Conservation (phyloP, 1,140 invertebrate species). For the Drosophila fuyamai region DNA sequence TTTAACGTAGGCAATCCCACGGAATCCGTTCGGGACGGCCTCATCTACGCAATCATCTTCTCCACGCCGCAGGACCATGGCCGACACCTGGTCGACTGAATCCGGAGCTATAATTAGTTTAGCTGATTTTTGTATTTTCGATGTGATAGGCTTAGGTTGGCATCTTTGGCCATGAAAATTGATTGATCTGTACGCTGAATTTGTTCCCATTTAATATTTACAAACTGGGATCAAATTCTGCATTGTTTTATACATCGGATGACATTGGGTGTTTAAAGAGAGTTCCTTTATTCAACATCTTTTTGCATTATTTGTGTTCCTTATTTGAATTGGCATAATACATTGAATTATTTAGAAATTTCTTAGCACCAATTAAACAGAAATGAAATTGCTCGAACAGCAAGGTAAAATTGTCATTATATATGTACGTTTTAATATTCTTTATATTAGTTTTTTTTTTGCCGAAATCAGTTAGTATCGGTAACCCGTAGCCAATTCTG, state of each 20-base stretch:
- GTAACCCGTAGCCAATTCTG: not conserved
- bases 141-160: constrained; percentile 33
- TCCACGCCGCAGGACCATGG: constrained; percentile 80
- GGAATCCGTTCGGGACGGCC: constrained; percentile 89
- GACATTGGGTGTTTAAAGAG: not conserved
- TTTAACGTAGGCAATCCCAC: constrained; percentile 89
- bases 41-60: constrained; percentile 91
- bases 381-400: not conserved
- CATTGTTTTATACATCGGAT: not conserved
- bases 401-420: too few relatives aligned
- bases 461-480: not conserved
- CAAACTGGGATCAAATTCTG: not conserved
- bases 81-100: constrained; percentile 64
- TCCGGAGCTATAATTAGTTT: constrained; percentile 4
- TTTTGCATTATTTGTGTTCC: not conserved
- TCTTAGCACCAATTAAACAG: too few relatives aligned
- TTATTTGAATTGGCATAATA: not conserved
- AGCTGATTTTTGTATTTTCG: constrained; percentile 25
- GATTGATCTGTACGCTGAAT: constrained; percentile 14
- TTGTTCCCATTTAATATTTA: not conserved
- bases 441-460: not conserved
- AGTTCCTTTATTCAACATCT: not conserved
- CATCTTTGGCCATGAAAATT: constrained; percentile 2
- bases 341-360: not conserved
- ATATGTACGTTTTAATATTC: not conserved